Conservation (phyloP, 2,113 vertebrate genomes). For the Phocoena phocoena region DNA sequence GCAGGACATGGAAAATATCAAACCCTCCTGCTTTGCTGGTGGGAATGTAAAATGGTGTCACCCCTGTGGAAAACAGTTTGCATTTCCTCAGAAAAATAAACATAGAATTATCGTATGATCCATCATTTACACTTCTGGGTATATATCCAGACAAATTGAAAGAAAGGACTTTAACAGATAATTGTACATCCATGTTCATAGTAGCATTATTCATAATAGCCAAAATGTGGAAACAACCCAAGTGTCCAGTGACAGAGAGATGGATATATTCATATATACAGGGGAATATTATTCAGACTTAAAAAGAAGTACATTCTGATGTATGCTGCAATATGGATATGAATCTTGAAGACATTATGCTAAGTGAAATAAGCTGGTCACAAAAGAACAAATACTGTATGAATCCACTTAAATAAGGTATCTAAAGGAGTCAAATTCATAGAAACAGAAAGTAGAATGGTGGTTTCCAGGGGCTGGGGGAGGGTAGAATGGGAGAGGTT, state of each 20-base stretch:
- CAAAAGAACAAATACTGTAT: not conserved
- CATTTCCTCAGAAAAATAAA: not conserved
- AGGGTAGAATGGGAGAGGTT: not conserved
- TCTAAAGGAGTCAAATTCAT: not conserved
- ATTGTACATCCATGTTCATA: not conserved
- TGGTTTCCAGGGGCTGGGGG: accelerated
- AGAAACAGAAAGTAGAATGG: not conserved
- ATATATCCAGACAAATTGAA: not conserved
- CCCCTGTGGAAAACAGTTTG: not conserved
- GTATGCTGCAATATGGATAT: too few species aligned
- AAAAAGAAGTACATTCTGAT: not conserved
- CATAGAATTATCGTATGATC: too few species aligned
- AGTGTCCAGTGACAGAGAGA: not conserved
- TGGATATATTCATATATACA: not conserved
- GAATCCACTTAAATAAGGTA: not conserved
- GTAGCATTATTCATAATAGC: not conserved
- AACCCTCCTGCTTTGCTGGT: not conserved
- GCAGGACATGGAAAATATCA: not conserved
- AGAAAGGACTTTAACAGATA: not conserved
- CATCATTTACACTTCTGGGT: not conserved
- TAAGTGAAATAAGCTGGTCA: not conserved
- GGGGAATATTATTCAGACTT: not conserved
- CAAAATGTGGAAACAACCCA: not conserved
- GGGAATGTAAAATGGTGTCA: not conserved
- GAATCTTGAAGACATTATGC: not conserved